These are phyloP conservation scores for Exocentrus adspersus DNA, from an alignment of 2,888 invertebrate genomes.

Conservation along the genomic window DNA sequence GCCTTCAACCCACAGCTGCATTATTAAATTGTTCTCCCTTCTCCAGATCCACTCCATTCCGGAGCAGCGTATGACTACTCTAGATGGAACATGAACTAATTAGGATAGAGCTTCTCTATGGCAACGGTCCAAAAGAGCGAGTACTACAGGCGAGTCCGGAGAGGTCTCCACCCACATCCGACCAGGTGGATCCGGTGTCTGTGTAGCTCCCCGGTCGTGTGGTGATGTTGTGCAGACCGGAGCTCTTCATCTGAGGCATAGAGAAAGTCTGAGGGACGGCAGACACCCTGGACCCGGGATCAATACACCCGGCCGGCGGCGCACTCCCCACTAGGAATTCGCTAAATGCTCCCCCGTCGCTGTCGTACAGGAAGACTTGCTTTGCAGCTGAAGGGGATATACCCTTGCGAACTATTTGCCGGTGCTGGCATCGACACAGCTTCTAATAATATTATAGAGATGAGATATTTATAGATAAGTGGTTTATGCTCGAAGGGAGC, in stretches of 20 bases:
- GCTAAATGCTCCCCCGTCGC: slow-evolving; percentile 12
- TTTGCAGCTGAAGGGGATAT: background rate
- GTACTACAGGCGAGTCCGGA: slow-evolving; percentile 4
- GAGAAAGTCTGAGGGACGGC: slow-evolving; percentile 13
- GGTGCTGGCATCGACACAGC: background rate
- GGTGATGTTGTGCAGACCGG: slow-evolving; percentile 23
- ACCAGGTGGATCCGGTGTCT: slow-evolving; percentile 14
- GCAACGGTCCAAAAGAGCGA: slow-evolving; percentile 16
- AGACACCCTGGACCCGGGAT: slow-evolving; percentile 16
- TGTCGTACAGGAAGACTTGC: background rate
- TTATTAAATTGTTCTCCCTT: too few species aligned
- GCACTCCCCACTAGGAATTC: slow-evolving; percentile 15
- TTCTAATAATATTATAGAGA: too few species aligned
- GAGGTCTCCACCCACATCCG: slow-evolving; percentile 12
- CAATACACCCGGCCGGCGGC: slow-evolving; percentile 21
- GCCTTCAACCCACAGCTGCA: too few species aligned
- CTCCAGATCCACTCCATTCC: background rate
- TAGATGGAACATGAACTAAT: slow-evolving; percentile 17
- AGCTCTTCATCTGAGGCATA: slow-evolving; percentile 20
- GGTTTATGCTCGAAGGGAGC: too few species aligned
- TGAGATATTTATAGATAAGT: too few species aligned
- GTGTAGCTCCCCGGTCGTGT: slow-evolving; percentile 11
- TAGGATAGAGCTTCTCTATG: slow-evolving; percentile 14
- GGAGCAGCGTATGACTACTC: background rate
- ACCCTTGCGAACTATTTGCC: background rate